A percentile compares a stretch with the other conserved stretches of the same genome.
These are phyloP conservation scores for Pontoporia blainvillei DNA, from an alignment of 2,113 vertebrate species.

Conservation along the genomic window DNA sequence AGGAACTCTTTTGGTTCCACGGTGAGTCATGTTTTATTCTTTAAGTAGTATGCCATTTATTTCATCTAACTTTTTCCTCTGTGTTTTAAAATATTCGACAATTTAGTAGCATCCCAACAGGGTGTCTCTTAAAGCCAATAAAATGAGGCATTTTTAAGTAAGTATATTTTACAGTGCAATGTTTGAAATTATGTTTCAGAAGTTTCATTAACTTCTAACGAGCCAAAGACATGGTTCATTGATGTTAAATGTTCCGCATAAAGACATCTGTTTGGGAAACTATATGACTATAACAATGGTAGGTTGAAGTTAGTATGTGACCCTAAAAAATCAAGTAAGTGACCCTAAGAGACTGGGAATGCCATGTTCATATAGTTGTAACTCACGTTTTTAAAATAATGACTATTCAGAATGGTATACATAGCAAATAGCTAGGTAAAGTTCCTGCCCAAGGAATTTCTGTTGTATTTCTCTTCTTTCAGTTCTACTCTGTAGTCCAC, in stretches of 20 bases:
- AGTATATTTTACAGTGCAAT: neutral
- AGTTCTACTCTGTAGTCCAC: neutral
- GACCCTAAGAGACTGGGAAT: neutral
- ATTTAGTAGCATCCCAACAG: neutral
- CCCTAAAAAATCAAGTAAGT: neutral
- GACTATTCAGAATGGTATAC: neutral
- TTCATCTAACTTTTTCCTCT: neutral
- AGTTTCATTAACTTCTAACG: neutral
- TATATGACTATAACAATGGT: neutral
- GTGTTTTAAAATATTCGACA: neutral
- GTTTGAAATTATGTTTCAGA: slow-evolving; percentile 15
- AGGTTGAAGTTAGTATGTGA: neutral
- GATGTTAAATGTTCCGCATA: neutral
- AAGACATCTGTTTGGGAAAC: neutral
- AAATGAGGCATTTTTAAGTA: neutral
- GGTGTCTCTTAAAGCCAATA: neutral
- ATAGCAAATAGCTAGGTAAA: neutral
- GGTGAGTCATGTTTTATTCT: neutral
- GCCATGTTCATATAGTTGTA: neutral
- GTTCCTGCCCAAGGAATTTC: neutral
- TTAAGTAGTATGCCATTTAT: neutral
- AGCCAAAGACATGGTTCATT: neutral
- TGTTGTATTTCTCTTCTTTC: neutral
- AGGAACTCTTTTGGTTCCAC: neutral
- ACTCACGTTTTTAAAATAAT: neutral